Base-by-base conservation (phyloP, 2,113 vertebrate species). In the Sinocyclocheilus rhinocerous region DNA sequence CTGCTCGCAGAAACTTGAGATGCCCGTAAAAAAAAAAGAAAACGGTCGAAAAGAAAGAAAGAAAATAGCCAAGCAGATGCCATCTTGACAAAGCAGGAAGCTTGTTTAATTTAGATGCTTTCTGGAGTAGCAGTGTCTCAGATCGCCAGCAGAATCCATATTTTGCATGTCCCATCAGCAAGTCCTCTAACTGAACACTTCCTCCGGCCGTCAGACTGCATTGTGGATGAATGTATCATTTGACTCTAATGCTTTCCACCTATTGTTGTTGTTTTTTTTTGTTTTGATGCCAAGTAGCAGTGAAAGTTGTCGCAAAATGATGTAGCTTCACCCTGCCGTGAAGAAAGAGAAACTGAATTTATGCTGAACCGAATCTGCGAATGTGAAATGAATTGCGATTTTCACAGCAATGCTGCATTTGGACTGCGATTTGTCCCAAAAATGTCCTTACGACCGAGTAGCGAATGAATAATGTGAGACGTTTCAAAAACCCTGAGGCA, bases 41-140 rank as follows among this genome's bases (percentile, higher is more conserved):
- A 72, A 63, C 65, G 75, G 76, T 80, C 76, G 72, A 79, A 93
- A 93, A 93, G 92, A 94, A 92, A 89, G 85, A 91, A 87, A 89
- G 93, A 93, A 95, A 95, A 95, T 95, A 94, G 93, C 93, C 93
- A 92, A 93, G 89, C 94, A 95, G 94, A 94, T 95, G 94, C 94
- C 91, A 90, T 86, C 92, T 91, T 90, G 36, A 94, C 93, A 93
- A 93, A 94, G 92, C 92, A 92, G 90, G 91, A 92, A 93, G 92
- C 92, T 94, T 94, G 93, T 94, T 95, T 94, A 94, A 93, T 94
- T 92, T 91, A 75, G 29, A 88, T 78, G 89, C 90, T 90, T 84
- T 86, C 57, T 48, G 29, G 55, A 86, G 69, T 24, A 39, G 7
- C 82, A 36, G 45, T 7, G 3, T 67, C 80, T 82, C 78, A 70